phyloP scores from a whole-genome alignment of 2,113 vertebrate genomes.

The Columba livia region DNA sequence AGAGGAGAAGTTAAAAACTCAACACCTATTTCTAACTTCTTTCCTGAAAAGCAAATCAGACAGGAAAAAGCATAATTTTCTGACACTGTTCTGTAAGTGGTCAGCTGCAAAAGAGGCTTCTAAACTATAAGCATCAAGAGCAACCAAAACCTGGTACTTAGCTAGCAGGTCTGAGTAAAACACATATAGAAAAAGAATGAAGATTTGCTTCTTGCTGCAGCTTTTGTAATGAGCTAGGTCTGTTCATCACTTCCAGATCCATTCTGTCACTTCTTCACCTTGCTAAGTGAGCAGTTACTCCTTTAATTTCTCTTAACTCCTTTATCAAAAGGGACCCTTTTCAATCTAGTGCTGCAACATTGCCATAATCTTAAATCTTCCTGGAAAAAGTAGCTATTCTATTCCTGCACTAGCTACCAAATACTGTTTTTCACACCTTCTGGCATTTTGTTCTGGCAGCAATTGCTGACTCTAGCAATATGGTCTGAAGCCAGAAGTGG shows the following conservation, averaged over 20 bases:
- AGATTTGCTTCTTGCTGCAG: not conserved
- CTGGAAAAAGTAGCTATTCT: not conserved
- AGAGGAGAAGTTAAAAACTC: not conserved
- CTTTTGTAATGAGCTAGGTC: not conserved
- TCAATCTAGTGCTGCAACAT: not conserved
- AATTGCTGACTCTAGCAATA: not conserved
- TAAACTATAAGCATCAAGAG: not conserved
- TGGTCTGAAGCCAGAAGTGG: not conserved
- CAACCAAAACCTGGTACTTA: not conserved
- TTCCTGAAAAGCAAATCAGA: not conserved
- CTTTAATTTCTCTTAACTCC: not conserved
- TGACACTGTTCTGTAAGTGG: not conserved
- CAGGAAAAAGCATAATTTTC: not conserved
- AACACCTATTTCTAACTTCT: not conserved
- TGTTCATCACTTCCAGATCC: accelerated
- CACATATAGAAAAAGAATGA: accelerated
- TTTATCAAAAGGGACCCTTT: not conserved
- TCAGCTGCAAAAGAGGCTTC: not conserved
- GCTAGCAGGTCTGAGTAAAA: not conserved
- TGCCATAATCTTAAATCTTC: not conserved
- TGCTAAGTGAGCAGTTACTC: not conserved
- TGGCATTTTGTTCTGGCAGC: not conserved
- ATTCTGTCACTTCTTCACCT: not conserved
- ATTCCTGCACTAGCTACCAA: not conserved
- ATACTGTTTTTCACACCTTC: not conserved